Base-by-base conservation (phyloP, 2,888 invertebrate genomes). In the Mellilla xanthometata region DNA sequence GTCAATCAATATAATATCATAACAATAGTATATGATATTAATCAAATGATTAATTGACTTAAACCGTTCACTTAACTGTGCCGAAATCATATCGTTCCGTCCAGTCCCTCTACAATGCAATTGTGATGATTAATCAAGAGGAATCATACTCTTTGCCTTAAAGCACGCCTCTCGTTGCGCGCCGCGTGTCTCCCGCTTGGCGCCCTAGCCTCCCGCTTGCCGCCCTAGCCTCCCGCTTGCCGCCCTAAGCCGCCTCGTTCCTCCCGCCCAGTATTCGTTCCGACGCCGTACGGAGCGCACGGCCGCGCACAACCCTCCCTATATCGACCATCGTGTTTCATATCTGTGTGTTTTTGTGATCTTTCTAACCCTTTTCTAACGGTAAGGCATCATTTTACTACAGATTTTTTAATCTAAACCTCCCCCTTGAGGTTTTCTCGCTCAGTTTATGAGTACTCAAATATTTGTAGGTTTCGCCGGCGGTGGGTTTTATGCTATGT, bases 261-360 rank as follows among this genome's bases (percentile, higher is more conserved):
- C 72, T 72, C 75, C 71, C 79, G 75, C 76, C 75, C 80, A 82
- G 82, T 82, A 44, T 53, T 61, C 60, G 57, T 47, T 56, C 52
- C 62, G 70, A 54, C 67, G 71, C 63, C 71, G 74, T 58, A 57
- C 55, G 50, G 72, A 62, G 54, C 72, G 77, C 79, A 77, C 83
- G 84, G 51, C 47, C 54, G 57, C 54, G 56, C 46, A 49, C 53
- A 44, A 43, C 49, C 53, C 10, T 2, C 49, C 47, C 59, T n/a
- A 43, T 66, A 69, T 70, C 70, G 69, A 68, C 69, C 76, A 26
- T 73, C 76, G 76, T 65, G 67, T 70, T 64, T n/a, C 55, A 62
- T 69, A 55, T 56, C 59, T 65, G 69, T 72, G 59, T 59, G 64
- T 70, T 68, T 59, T 65, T 66, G 72, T 69, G 69, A 64, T 65